Conservation (phyloP, 1,140 invertebrate species). For the Vanessa atalanta region DNA sequence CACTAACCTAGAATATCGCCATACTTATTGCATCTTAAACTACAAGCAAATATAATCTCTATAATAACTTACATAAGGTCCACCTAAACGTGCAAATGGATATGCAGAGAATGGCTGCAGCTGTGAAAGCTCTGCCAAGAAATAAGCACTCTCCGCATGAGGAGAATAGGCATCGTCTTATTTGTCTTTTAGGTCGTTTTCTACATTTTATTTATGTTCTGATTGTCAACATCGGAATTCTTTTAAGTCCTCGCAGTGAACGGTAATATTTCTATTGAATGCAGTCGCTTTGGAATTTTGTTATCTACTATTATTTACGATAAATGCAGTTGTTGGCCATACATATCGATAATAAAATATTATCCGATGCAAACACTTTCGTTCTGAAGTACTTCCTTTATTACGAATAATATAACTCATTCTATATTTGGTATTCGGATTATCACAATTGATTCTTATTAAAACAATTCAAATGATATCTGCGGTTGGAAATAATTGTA, state of each 20-base stretch:
- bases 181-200: constrained; percentile 29
- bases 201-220: constrained; percentile 24
- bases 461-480: no score
- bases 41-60: constrained; percentile 22
- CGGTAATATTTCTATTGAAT: constrained; percentile 20
- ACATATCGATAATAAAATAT: constrained; percentile 28
- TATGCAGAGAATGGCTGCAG: constrained; percentile 36
- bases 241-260: constrained; percentile 14
- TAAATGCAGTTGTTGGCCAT: constrained; percentile 24
- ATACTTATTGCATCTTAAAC: constrained; percentile 43
- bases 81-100: constrained; percentile 18
- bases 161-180: constrained; percentile 52
- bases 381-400: constrained; percentile 34
- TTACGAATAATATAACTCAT: not conserved
- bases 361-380: constrained; percentile 37
- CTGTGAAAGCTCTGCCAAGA: constrained; percentile 69
- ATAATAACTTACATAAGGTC: constrained; percentile 32
- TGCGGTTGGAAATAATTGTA: no score
- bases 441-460: no score
- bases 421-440: not conserved
- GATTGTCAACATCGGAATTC: constrained; percentile 24
- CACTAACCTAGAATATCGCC: constrained; percentile 53
- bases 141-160: constrained; percentile 48
- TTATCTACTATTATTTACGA: constrained; percentile 25
- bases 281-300: constrained; percentile 25